Percentiles rank a stretch among this genome's conserved stretches.
Conservation (phyloP, 2,797 vertebrate species). For the Catharus ustulatus region DNA sequence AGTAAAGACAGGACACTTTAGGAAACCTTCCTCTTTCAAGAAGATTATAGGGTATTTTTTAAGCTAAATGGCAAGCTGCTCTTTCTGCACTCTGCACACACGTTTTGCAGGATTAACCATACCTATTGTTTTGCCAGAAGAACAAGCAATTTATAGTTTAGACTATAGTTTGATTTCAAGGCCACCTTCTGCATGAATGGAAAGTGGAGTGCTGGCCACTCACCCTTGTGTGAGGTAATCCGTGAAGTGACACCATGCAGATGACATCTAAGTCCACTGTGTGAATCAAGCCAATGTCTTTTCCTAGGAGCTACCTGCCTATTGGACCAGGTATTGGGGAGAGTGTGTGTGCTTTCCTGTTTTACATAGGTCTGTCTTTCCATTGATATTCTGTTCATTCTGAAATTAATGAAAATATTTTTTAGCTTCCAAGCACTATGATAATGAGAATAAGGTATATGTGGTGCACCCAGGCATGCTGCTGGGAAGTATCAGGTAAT, state of each 20-base stretch:
- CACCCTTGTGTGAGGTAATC: background rate
- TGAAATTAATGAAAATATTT: background rate
- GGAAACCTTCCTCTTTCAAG: background rate
- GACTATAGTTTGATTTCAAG: background rate
- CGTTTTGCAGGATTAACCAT: background rate
- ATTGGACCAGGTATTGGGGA: fast-evolving
- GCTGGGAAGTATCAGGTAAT: background rate
- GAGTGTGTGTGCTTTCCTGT: background rate
- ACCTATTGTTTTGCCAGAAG: background rate
- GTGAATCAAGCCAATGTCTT: background rate
- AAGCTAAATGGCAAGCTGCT: background rate
- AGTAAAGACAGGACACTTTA: background rate
- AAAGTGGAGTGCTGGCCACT: background rate
- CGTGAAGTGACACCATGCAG: fast-evolving
- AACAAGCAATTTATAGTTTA: background rate
- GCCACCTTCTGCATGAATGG: background rate
- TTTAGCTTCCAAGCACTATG: background rate
- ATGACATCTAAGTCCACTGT: background rate
- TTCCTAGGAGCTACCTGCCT: background rate
- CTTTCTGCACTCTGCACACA: fast-evolving
- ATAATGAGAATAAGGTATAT: background rate
- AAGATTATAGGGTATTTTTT: background rate
- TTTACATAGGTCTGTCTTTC: background rate
- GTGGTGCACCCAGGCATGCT: background rate
- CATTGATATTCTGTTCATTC: background rate